A percentile compares a stretch with the other conserved stretches of the same genome.
These are phyloP conservation scores for Epinotia brunnichana DNA, from an alignment of 2,888 invertebrate genomes.

Conservation along the genomic window DNA sequence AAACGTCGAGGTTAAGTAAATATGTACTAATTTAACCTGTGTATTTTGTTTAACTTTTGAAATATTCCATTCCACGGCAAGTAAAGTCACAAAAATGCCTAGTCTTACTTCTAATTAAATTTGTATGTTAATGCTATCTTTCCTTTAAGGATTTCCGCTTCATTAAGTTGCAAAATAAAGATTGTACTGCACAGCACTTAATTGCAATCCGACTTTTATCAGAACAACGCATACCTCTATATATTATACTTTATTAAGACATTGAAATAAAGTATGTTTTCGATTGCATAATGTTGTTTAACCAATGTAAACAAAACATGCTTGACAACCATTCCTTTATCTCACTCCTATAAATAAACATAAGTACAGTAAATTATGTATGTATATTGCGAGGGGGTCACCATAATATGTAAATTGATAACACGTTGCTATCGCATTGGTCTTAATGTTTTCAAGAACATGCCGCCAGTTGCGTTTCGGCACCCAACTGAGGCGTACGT, in stretches of 20 bases:
- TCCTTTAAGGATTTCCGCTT: conserved; percentile 9
- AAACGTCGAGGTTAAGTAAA: too few relatives aligned
- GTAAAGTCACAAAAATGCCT: conserved; percentile 1
- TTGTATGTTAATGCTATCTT: neutral
- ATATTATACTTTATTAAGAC: neutral
- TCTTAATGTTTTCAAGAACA: conserved; percentile 36
- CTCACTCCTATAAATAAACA: conserved; percentile 27
- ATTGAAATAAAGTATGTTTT: conserved; percentile 1
- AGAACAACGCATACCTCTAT: neutral
- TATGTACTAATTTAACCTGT: too few relatives aligned
- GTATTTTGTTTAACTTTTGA: too few relatives aligned
- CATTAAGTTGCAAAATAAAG: conserved; percentile 10
- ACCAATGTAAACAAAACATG: conserved; percentile 10
- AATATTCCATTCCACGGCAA: too few relatives aligned
- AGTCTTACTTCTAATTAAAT: neutral
- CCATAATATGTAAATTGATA: conserved; percentile 52
- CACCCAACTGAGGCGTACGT: conserved; percentile 8
- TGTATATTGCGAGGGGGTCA: conserved; percentile 48
- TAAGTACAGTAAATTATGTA: conserved; percentile 45
- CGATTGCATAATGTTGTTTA: neutral
- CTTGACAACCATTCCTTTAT: conserved; percentile 17
- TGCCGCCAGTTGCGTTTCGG: conserved; percentile 42
- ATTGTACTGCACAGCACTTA: neutral
- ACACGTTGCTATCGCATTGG: conserved; percentile 46
- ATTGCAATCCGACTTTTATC: neutral